A percentile compares a stretch with the other conserved stretches of the same genome.
Evolutionary conservation across 2,113 vertebrate species (phyloP).

Genomic region (Burhinus bistriatus): DNA sequence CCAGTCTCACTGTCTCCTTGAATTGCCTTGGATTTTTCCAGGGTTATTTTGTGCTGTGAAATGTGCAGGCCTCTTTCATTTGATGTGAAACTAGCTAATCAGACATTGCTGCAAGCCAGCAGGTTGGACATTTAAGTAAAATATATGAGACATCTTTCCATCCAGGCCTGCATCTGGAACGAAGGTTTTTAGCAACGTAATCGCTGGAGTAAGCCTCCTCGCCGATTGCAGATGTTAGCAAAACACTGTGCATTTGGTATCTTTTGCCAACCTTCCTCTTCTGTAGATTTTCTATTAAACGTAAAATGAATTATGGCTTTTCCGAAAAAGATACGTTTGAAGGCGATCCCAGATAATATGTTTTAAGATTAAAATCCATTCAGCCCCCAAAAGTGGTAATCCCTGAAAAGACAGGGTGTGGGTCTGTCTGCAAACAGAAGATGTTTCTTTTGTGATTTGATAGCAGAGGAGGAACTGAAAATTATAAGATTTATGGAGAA

Average conservation of each 20-base stretch:
- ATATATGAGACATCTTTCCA: not conserved
- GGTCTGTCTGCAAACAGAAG: constrained; percentile 7
- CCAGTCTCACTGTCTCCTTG: not conserved
- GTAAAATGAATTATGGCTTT: not conserved
- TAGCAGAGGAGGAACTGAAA: constrained; percentile 6
- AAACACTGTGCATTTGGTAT: not conserved
- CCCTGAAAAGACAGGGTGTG: constrained; percentile 5
- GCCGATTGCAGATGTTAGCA: not conserved
- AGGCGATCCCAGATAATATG: not conserved
- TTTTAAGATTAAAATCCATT: not conserved
- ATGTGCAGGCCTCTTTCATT: not conserved
- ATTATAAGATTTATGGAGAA: constrained; percentile 14
- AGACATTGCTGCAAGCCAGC: rapidly evolving
- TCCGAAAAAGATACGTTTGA: not conserved
- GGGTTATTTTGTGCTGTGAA: not conserved
- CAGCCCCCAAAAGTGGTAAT: not conserved
- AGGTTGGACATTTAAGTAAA: not conserved
- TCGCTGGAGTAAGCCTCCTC: not conserved
- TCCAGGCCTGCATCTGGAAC: not conserved
- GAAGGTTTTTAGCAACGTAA: not conserved
- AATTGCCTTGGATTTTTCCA: not conserved
- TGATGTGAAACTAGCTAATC: not conserved
- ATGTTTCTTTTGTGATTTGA: not conserved
- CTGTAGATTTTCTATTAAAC: not conserved
- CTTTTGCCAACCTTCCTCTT: not conserved